These are phyloP conservation scores for Ceratotherium simum DNA, from an alignment of 2,113 vertebrate genomes.

Conservation along the genomic window DNA sequence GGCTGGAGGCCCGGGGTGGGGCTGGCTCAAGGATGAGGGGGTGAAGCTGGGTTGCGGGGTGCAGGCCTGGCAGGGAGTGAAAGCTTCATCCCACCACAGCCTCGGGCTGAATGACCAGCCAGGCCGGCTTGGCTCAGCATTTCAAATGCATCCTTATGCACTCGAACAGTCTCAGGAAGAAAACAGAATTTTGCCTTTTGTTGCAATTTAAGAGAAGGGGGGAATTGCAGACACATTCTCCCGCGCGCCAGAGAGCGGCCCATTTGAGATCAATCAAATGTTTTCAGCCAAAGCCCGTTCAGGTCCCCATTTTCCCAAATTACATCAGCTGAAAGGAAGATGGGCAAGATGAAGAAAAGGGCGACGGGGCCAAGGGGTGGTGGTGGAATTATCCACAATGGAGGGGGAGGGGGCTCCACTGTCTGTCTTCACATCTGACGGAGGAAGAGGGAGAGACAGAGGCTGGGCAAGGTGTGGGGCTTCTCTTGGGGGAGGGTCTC, in stretches of 20 bases:
- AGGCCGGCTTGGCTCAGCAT: background rate
- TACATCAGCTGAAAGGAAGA: background rate
- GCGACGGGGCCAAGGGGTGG: fast-evolving
- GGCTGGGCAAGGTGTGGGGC: background rate
- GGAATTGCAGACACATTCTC: background rate
- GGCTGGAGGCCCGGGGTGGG: background rate
- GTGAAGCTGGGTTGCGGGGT: background rate
- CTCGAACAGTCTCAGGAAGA: background rate
- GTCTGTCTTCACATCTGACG: background rate
- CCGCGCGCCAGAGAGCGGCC: fast-evolving
- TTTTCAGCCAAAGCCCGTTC: background rate
- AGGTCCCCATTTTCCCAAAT: background rate
- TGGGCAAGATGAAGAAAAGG: background rate
- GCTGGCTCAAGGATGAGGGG: background rate
- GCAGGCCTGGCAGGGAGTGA: background rate
- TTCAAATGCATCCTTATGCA: background rate
- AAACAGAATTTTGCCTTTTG: slow-evolving; percentile 54
- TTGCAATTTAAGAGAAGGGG: slow-evolving; percentile 19
- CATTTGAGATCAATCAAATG: slow-evolving; percentile 17
- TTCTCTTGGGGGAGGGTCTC: background rate
- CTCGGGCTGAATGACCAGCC: background rate
- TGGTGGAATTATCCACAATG: background rate
- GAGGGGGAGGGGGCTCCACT: background rate
- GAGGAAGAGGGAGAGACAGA: background rate
- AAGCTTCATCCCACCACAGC: background rate